Conservation (phyloP, 2,888 invertebrate species). For the Luffia ferchaultella region DNA sequence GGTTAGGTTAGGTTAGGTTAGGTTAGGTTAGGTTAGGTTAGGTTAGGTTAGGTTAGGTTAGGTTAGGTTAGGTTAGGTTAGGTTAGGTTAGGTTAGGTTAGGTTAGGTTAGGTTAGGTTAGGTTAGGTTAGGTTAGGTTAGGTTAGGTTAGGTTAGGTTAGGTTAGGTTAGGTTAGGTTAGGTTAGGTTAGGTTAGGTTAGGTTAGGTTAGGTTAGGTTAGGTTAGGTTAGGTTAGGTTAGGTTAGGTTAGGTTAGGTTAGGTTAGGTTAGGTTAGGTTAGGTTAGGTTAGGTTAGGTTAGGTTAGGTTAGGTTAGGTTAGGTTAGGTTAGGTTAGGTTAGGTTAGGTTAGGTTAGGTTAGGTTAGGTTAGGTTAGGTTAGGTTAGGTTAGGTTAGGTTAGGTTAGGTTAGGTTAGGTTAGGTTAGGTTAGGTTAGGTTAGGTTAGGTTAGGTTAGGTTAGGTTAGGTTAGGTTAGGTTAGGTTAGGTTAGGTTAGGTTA, state of each 20-base stretch:
- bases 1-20: constrained; percentile 10
- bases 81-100: constrained; percentile 11
- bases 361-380: constrained; percentile 7
- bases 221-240: constrained; percentile 7
- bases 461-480: too few species aligned
- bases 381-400: constrained; percentile 8
- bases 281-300: neutral
- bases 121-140: constrained; percentile 9
- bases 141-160: constrained; percentile 10
- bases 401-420: too few species aligned
- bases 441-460: too few species aligned
- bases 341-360: constrained; percentile 4
- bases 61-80: constrained; percentile 10
- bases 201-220: constrained; percentile 10
- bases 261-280: constrained; percentile 9
- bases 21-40: constrained; percentile 13
- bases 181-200: constrained; percentile 11
- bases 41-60: constrained; percentile 12
- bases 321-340: constrained; percentile 5
- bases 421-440: too few species aligned
- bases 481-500: too few species aligned
- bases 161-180: constrained; percentile 11
- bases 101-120: constrained; percentile 10
- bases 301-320: constrained; percentile 3
- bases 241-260: constrained; percentile 7